Percentiles rank a stretch among this genome's conserved stretches.
phyloP scores from a whole-genome alignment of 2,888 invertebrate genomes.

The Bombyx huttoni region DNA sequence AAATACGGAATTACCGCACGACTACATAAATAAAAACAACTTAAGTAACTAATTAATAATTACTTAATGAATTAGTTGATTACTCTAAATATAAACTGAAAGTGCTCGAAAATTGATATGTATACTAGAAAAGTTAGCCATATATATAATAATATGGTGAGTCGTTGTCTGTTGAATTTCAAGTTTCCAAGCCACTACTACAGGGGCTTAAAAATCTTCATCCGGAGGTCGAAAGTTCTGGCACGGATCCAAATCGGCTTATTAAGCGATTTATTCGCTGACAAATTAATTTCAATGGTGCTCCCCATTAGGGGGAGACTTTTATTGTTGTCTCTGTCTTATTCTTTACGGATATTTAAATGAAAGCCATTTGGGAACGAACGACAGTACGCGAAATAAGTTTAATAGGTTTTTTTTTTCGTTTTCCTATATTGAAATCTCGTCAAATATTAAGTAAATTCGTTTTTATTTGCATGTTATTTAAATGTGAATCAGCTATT shows the following conservation, averaged over 20 bases:
- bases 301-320: not conserved
- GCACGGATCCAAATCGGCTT: slow-evolving; percentile 20
- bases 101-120: not conserved
- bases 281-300: slow-evolving; percentile 20
- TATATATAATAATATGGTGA: not conserved
- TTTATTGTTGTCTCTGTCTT: not conserved
- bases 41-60: too few relatives aligned
- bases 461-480: too few relatives aligned
- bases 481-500: too few relatives aligned
- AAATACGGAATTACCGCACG: too few relatives aligned
- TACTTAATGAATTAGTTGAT: too few relatives aligned
- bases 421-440: too few relatives aligned
- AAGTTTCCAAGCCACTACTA: not conserved
- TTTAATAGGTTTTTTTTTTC: too few relatives aligned
- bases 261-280: slow-evolving; percentile 19
- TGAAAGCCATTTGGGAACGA: not conserved
- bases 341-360: not conserved
- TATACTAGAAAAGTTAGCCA: not conserved
- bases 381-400: too few relatives aligned
- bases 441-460: too few relatives aligned
- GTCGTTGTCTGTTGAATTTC: not conserved
- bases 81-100: too few relatives aligned
- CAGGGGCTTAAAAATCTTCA: not conserved
- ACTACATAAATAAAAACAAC: too few relatives aligned
- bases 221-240: slow-evolving; percentile 6